Evolutionary conservation across 2,797 vertebrate genomes (phyloP), one percentile per base, ranked within the genome.

Genomic region (Jordanella pulchra): DNA sequence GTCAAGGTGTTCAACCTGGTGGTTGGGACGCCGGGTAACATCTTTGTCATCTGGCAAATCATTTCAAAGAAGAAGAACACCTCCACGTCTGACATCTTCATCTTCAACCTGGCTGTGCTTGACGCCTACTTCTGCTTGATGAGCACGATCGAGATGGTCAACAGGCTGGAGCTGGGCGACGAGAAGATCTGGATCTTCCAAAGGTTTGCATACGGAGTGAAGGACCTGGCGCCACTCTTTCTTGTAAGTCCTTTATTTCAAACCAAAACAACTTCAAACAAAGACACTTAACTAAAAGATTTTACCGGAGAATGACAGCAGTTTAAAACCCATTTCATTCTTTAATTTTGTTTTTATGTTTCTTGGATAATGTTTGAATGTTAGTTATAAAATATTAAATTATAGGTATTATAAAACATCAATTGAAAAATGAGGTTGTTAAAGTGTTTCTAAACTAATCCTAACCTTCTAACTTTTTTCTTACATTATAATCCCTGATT

Each of bases 41-140:
- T 83, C 23, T 80, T 94, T 63, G 94, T 95, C 72, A 85, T 95
- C 60, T 94, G 93, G 92, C 89, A 92, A 77, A 93, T 95, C 4
- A 54, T 50, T 12, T 75, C 79, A 9, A 93, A 80, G 68, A 91
- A 88, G 71, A 89, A 76, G 0, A 91, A 94, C 4, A 28, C 84
- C 0, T 91, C 88, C 45, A 95, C 94, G 0, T 94, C 91, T 0
- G 92, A 95, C 79, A 75, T 92, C 68, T 95, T 95, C 76, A 91
- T 95, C 80, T 85, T 95, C 42, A 95, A 89, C 81, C 85, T 95
- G 67, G 93, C 94, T 0, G 1, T 93, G 13, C 61, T 94, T 67
- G 94, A 95, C 0, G 82, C 86, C 4, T 93, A 78, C 77, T 95
- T 95, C 76, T 92, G 94, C 83, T 79, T 95, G n/a, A 94, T 91